Conservation (phyloP, 2,888 invertebrate genomes). For the Syrista parreyssii region DNA sequence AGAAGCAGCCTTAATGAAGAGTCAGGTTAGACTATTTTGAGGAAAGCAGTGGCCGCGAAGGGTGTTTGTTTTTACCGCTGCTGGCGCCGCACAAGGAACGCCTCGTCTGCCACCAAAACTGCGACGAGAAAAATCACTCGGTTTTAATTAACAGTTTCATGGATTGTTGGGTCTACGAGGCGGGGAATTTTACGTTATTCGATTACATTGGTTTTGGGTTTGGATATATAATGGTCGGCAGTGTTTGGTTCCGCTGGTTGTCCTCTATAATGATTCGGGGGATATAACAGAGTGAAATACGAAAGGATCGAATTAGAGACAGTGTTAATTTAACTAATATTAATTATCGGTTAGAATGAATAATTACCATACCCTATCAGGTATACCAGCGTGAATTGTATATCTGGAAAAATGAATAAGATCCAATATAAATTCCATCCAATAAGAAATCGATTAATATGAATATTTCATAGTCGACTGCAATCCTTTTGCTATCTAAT, state of each 20-base stretch:
- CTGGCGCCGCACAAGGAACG: constrained; percentile 8
- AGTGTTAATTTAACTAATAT: background rate
- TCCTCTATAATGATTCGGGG: background rate
- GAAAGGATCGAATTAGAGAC: background rate
- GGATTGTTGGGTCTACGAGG: background rate
- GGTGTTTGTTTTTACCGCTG: constrained; percentile 7
- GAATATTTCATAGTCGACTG: constrained; percentile 17
- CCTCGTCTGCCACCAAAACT: constrained; percentile 15
- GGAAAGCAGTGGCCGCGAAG: constrained; percentile 4
- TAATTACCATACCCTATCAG: background rate
- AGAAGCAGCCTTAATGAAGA: background rate
- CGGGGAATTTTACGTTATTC: constrained; percentile 5
- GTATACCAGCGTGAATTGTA: background rate
- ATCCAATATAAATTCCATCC: background rate
- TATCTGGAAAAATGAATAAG: background rate
- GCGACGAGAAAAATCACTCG: constrained; percentile 22
- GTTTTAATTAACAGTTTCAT: constrained; percentile 19
- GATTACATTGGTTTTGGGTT: background rate
- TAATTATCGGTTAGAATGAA: background rate
- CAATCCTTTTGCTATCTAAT: constrained; percentile 21
- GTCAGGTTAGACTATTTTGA: background rate
- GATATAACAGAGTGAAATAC: background rate
- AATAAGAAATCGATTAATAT: constrained; percentile 3
- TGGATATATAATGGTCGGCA: background rate
- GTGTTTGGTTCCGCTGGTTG: background rate